Base-by-base conservation (phyloP, 2,888 invertebrate genomes). In the Lacanobia oleracea region DNA sequence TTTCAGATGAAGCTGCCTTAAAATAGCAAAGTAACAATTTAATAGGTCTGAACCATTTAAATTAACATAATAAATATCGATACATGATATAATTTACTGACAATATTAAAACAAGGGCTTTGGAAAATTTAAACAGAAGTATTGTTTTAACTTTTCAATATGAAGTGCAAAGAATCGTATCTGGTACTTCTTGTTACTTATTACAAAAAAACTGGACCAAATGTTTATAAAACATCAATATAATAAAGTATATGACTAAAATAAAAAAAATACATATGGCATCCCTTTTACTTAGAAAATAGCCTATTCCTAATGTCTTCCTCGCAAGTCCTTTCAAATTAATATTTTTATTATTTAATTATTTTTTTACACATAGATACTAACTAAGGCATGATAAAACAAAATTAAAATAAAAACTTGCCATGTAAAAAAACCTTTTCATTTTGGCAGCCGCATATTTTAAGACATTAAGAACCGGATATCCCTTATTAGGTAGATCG, bases 1-100 rank as follows among this genome's bases (percentile, higher is more conserved):
- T 79, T 61, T 76, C 72, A 65, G 74, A 75, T 65, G 83, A 65
- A 81, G 66, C 71, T 65, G 79, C 68, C 77, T 81, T 74, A 82
- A 82, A 79, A 80, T 77, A 70, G 61, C 64, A 80, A 75, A 82
- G 43, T 56, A 59, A 71, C 48, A 69, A 72, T 75, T 62, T 72
- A 69, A 72, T 56, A 65, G 68, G 69, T 70, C 66, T 75, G 48
- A 66, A 59, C 72, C 45, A 66, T 67, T 57, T 21, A 1, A 63
- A 63, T 50, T n/a, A 33, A n/a, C 56, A 50, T 0, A 43, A 53
- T 21, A 37, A 18, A 54, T 50, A 61, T 56, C 12, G n/a, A 53
- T 6, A 51, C 33, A 45, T 48, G 18, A n/a, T 12, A 73, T 43
- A 60, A 43, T 61, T 8, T 40, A 8, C 7, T 40, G 18, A 10